Evolutionary conservation across 2,797 vertebrate species (phyloP).

Genomic region (Hypotaenidia okinawae): DNA sequence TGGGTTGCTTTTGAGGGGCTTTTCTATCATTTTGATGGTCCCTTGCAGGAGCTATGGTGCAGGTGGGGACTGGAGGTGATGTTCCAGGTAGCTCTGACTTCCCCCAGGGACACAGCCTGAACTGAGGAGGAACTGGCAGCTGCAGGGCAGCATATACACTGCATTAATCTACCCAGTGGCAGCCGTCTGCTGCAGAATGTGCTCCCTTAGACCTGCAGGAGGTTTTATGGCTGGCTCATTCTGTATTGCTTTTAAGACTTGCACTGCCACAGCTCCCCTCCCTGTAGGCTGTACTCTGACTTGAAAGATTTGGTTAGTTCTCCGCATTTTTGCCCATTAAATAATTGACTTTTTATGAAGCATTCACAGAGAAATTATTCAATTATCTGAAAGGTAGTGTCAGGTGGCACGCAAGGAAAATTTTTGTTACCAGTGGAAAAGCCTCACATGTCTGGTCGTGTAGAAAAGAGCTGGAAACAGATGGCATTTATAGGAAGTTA

Average conservation of each 20-base stretch:
- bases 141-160: background rate
- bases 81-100: background rate
- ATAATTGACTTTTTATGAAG: conserved; percentile 9
- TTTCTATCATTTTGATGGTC: background rate
- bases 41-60: background rate
- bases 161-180: background rate
- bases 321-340: background rate
- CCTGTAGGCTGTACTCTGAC: background rate
- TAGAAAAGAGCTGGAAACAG: background rate
- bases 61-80: background rate
- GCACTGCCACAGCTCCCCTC: background rate
- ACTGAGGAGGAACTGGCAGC: background rate
- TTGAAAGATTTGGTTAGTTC: background rate
- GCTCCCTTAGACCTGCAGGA: background rate
- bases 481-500: background rate
- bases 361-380: conserved; percentile 19
- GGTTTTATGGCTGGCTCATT: background rate
- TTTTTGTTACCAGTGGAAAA: background rate
- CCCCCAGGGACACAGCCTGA: background rate
- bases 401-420: background rate
- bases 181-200: background rate
- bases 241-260: background rate
- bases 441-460: background rate
- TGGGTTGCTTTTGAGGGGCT: background rate
- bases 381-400: conserved; percentile 16